phyloP scores from a whole-genome alignment of 2,113 vertebrate genomes.

The Mormyrus iriodes region DNA sequence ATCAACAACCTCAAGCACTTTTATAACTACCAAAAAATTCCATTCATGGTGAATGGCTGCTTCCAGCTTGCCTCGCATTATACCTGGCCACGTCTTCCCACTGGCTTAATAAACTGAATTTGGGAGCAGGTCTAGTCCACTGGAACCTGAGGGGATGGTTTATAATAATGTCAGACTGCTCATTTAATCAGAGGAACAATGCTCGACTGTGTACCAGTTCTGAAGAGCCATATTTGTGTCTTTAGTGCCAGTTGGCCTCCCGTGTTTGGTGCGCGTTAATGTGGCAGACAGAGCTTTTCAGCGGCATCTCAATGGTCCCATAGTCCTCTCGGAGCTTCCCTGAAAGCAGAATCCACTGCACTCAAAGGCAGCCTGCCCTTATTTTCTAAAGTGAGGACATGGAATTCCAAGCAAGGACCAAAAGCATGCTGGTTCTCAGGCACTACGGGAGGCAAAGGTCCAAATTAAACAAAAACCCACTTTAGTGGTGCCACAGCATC shows the following conservation, averaged over 20 bases:
- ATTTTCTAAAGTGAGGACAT: background rate
- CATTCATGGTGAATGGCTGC: background rate
- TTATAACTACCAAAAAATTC: background rate
- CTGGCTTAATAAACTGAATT: background rate
- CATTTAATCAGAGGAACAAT: background rate
- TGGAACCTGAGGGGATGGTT: background rate
- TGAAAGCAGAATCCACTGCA: background rate
- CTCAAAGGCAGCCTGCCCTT: background rate
- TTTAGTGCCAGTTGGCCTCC: background rate
- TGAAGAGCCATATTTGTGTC: background rate
- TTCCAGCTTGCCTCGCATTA: background rate
- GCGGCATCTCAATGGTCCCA: background rate
- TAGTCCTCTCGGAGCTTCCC: background rate
- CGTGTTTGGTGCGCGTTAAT: background rate
- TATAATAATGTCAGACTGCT: background rate
- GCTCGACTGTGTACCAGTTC: background rate
- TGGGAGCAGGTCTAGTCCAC: background rate
- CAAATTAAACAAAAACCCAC: background rate
- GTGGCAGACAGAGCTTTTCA: background rate
- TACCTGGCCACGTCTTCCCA: background rate
- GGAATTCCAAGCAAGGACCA: background rate
- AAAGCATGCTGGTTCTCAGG: background rate
- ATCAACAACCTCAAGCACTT: background rate
- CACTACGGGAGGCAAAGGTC: background rate
- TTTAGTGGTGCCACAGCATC: background rate